These are phyloP conservation scores for Drosophila ogumai DNA, from an alignment of 1,140 invertebrate genomes.

Conservation along the genomic window DNA sequence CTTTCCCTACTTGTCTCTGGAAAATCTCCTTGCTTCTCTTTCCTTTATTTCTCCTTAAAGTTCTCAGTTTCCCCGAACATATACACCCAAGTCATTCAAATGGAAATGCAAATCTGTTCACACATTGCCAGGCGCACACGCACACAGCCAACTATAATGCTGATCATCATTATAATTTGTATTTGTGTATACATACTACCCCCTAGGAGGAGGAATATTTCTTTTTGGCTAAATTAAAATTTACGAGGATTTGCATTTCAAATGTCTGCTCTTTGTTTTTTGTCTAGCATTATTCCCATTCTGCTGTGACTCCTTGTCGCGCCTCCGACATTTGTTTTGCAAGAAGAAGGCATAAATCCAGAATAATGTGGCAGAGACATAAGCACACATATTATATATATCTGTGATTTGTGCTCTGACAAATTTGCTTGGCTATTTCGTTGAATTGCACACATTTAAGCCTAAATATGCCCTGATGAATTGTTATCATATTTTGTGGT, in stretches of 20 bases:
- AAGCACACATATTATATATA: slow-evolving; percentile 24
- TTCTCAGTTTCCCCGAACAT: not conserved
- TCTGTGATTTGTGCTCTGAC: slow-evolving; percentile 69
- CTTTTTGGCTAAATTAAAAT: slow-evolving; percentile 71
- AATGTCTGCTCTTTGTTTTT: slow-evolving; percentile 49
- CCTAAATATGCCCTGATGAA: slow-evolving; percentile 63
- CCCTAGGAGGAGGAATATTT: slow-evolving; percentile 29
- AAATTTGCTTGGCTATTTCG: slow-evolving; percentile 61
- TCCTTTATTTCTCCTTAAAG: not conserved
- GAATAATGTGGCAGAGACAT: slow-evolving; percentile 60
- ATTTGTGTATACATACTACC: slow-evolving; percentile 27
- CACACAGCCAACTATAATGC: slow-evolving; percentile 59
- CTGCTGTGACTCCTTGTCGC: slow-evolving; percentile 34
- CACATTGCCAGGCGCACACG: slow-evolving; percentile 54
- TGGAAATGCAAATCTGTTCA: slow-evolving; percentile 73
- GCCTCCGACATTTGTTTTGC: slow-evolving; percentile 66
- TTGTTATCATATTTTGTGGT: slow-evolving; percentile 44
- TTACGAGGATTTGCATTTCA: slow-evolving; percentile 78
- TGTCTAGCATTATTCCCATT: slow-evolving; percentile 2
- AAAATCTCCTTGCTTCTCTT: not conserved
- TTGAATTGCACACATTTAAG: slow-evolving; percentile 57
- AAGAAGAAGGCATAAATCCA: slow-evolving; percentile 72
- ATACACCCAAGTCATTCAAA: slow-evolving; percentile 56
- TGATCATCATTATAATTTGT: slow-evolving; percentile 73
- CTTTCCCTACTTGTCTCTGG: slow-evolving; percentile 16